A percentile compares a stretch with the other conserved stretches of the same genome.
Evolutionary conservation across 2,888 invertebrate species (phyloP).

Genomic region (Oxycera nigricornis): DNA sequence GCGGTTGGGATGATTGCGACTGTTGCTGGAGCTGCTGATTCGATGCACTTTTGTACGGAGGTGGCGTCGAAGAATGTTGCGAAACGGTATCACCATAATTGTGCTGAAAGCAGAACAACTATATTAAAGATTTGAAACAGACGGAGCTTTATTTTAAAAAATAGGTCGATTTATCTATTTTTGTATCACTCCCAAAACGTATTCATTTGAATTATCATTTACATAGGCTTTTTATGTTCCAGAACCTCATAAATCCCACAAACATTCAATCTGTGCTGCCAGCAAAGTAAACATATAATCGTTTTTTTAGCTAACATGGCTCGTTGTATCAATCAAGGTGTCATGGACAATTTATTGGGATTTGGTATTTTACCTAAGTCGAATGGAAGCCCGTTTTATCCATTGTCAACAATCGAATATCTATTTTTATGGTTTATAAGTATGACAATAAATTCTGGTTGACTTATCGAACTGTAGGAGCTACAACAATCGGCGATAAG

Average conservation of each 20-base stretch:
- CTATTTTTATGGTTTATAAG: neutral
- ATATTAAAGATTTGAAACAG: too few species aligned
- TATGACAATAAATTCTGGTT: neutral
- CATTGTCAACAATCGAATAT: neutral
- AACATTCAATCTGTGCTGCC: neutral
- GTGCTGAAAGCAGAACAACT: slow-evolving; percentile 32
- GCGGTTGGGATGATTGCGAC: slow-evolving; percentile 36
- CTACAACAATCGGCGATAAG: neutral
- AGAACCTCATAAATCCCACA: neutral
- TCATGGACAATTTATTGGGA: neutral
- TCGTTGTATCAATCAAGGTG: neutral
- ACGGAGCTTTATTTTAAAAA: too few species aligned
- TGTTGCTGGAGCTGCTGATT: slow-evolving; percentile 44
- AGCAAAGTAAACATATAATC: neutral
- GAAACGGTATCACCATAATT: slow-evolving; percentile 50
- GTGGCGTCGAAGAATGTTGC: slow-evolving; percentile 51
- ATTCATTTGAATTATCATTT: neutral
- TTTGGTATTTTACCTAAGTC: neutral
- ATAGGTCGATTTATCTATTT: neutral
- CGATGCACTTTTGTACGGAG: slow-evolving; percentile 49
- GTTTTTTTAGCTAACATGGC: neutral
- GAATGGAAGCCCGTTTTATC: neutral
- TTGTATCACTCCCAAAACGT: neutral
- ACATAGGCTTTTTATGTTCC: neutral
- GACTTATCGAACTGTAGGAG: neutral